Conservation (phyloP, 92 coral and sea anemone genomes). For the Virgularia gustaviana region DNA sequence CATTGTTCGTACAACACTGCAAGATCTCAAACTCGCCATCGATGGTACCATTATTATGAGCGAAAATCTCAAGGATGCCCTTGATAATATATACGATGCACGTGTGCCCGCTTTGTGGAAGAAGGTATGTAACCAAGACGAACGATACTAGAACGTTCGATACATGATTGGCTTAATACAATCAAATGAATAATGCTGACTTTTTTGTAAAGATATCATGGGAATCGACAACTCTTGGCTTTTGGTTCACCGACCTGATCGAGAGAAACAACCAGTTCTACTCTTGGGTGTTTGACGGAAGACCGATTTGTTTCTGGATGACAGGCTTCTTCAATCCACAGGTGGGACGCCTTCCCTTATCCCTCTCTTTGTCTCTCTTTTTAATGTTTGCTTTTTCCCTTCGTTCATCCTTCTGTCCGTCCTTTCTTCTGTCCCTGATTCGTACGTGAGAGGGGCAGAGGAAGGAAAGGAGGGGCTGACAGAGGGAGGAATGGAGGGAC, state of each 20-base stretch:
- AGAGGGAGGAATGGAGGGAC: too few relatives aligned
- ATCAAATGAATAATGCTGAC: background rate
- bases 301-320: constrained; percentile 96
- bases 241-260: constrained; percentile 96
- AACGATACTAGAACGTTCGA: background rate
- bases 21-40: constrained; percentile 89
- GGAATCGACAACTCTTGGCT: constrained; percentile 97
- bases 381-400: background rate
- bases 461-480: too few relatives aligned
- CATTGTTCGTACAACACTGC: constrained; percentile 71
- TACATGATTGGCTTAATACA: background rate
- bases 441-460: too few relatives aligned
- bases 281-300: constrained; percentile 89
- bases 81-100: constrained; percentile 95
- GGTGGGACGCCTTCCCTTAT: constrained; percentile 39
- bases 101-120: constrained; percentile 94
- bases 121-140: constrained; percentile 56
- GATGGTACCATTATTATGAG: constrained; percentile 99
- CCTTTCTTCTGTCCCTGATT: too few relatives aligned
- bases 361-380: background rate
- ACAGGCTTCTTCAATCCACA: constrained; percentile 99
- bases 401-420: background rate
- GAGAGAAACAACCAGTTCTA: constrained; percentile 89
- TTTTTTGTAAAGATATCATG: constrained; percentile 72
- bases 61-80: constrained; percentile 95